Evolutionary conservation across 2,797 vertebrate genomes (phyloP).

Genomic region (Coregonus suidteri): DNA sequence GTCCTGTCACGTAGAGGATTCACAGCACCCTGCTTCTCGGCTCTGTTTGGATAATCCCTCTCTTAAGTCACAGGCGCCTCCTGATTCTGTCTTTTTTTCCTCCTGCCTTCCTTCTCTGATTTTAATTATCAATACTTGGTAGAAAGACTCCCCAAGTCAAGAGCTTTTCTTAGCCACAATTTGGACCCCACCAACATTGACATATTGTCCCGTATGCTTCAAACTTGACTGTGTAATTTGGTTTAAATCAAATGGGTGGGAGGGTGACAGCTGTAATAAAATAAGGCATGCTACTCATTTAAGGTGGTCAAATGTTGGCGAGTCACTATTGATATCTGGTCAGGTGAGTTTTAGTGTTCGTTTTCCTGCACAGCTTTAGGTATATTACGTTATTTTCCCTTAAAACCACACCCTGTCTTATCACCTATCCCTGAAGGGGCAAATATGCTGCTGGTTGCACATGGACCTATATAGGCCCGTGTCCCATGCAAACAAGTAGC

Average conservation of each 20-base stretch:
- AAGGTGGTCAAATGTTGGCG: not conserved
- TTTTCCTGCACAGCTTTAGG: constrained; percentile 31
- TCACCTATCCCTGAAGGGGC: constrained; percentile 69
- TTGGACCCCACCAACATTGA: not conserved
- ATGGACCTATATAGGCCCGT: constrained; percentile 25
- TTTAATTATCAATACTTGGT: constrained; percentile 21
- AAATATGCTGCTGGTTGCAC: constrained; percentile 59
- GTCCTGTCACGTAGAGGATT: constrained; percentile 45
- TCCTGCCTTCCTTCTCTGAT: constrained; percentile 8
- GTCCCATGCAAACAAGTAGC: constrained; percentile 52
- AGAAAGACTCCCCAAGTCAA: not conserved
- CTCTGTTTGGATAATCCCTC: constrained; percentile 34
- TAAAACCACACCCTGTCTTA: constrained; percentile 60
- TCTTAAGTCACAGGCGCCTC: constrained; percentile 50
- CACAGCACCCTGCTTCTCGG: constrained; percentile 45
- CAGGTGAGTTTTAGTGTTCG: constrained; percentile 59
- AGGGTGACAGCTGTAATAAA: constrained; percentile 33
- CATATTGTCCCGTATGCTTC: not conserved
- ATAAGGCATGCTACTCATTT: not conserved
- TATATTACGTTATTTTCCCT: constrained; percentile 6
- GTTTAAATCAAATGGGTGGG: no score
- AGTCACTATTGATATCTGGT: constrained; percentile 1
- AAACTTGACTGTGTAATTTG: not conserved
- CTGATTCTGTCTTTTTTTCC: constrained; percentile 44
- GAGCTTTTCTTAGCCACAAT: constrained; percentile 19